Base-by-base conservation (phyloP, 23 tunicate genomes). In the Styela plicata region DNA sequence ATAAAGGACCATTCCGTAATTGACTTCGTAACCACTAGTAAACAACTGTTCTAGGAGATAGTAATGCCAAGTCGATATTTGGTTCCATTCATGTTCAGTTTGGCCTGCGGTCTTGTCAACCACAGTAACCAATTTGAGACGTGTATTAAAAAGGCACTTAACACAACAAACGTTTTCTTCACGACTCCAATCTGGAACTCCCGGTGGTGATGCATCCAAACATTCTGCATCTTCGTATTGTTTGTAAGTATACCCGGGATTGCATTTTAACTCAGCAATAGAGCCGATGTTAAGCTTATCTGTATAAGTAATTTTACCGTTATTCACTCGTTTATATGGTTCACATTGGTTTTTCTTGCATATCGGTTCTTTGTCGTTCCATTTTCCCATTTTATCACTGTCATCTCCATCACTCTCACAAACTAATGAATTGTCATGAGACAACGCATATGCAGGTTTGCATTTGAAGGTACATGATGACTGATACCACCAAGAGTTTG, bases 321-420 rank as follows among this genome's bases (percentile, higher is more conserved):
- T 67, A 16, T 67, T 67, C 16, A 29, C 71, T 29, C 71, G 31
- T 27, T 18, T 24, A 29, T 18, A 67, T 67, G 16, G 32, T 27
- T 67, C 71, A 22, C 71, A 67, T 29, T 27, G 30, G 31, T 67
- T 67, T 22, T 67, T 67, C 24, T 67, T 67, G 31, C 71, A 67
- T 18, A 24, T 67, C 31, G 71, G 71, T 67, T 27, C 30, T 22
- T 25, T 0, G 17, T 24, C 22, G 24, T 22, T 67, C 71, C 71
- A 67, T 67, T 67, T 67, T 27, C 71, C 71, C 1, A 22, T 25
- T 67, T 67, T 29, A 29, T 67, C 71, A 44, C 10, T 5, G 24
- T 67, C 22, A 24, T 67, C 71, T 27, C 71, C 71, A 22, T 67
- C 71, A 24, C 71, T 67, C 22, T 25, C 31, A 22, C 71, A 67